phyloP scores from a whole-genome alignment of 2,888 invertebrate genomes.

The Callimorpha dominula region DNA sequence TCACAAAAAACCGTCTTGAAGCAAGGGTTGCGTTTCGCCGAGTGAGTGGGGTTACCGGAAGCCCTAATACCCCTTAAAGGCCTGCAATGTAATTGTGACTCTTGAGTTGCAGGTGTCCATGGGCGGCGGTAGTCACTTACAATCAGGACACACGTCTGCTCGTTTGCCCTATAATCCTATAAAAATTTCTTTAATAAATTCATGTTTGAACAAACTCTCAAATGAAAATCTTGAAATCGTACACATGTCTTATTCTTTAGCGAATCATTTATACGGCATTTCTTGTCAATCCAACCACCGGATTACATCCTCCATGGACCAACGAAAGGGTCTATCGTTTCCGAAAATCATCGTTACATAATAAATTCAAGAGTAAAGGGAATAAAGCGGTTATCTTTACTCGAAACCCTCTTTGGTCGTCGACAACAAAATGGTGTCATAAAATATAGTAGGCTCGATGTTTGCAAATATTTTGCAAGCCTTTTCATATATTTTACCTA shows the following conservation, averaged over 20 bases:
- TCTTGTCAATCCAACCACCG: not conserved
- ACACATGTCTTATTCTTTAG: not conserved
- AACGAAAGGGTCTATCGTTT: constrained; percentile 24
- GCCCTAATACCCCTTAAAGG: no score
- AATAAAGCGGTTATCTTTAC: constrained; percentile 44
- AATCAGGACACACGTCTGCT: no score
- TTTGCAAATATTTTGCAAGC: constrained; percentile 17
- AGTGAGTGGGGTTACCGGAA: no score
- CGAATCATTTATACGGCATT: constrained; percentile 3
- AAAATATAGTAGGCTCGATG: constrained; percentile 29
- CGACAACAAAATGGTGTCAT: constrained; percentile 26
- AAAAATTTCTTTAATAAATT: not conserved
- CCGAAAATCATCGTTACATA: constrained; percentile 32
- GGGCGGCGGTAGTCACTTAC: no score
- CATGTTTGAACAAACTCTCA: not conserved
- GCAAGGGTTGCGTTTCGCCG: no score
- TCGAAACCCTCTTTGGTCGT: constrained; percentile 29
- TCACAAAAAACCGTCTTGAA: no score
- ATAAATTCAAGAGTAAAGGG: constrained; percentile 37
- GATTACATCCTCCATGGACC: constrained; percentile 5
- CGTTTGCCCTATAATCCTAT: no score
- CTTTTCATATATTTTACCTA: constrained; percentile 11
- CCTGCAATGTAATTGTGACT: no score
- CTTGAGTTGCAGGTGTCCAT: no score
- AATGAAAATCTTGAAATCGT: not conserved